A percentile compares a stretch with the other conserved stretches of the same genome.
These are phyloP conservation scores for Gobionotothen gibberifrons DNA, from an alignment of 2,797 vertebrate species.

Conservation along the genomic window DNA sequence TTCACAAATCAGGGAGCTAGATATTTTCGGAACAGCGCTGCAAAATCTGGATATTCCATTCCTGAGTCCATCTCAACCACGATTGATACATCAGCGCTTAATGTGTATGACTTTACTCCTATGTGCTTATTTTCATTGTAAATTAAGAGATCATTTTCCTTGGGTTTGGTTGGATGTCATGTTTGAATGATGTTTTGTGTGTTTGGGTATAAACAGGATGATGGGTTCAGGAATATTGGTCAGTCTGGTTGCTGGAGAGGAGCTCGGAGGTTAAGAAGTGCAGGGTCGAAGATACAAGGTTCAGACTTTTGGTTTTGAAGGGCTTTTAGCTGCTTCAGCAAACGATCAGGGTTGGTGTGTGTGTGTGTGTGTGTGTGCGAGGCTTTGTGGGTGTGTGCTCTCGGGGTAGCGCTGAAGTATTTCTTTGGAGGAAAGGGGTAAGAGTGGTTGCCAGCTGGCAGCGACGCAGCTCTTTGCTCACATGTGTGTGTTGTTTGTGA, in stretches of 20 bases:
- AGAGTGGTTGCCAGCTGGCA: constrained; percentile 74
- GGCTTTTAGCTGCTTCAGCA: constrained; percentile 38
- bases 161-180: constrained; percentile 30
- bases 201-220: constrained; percentile 20
- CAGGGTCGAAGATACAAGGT: constrained; percentile 1
- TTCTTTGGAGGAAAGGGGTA: constrained; percentile 37
- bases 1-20: constrained; percentile 64
- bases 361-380: constrained; percentile 16
- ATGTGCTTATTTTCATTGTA: constrained; percentile 31
- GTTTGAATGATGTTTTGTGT: constrained; percentile 37
- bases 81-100: constrained; percentile 23
- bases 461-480: constrained; percentile 46
- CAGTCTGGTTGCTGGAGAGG: constrained; percentile 31
- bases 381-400: constrained; percentile 36
- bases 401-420: constrained; percentile 27
- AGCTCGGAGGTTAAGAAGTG: constrained; percentile 14
- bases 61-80: constrained; percentile 31
- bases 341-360: constrained; percentile 38
- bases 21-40: constrained; percentile 47
- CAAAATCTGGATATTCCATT: constrained; percentile 56
- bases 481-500: constrained; percentile 77
- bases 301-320: constrained; percentile 29
- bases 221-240: constrained; percentile 37
- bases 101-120: constrained; percentile 31
- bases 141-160: constrained; percentile 33